These are phyloP conservation scores for Ornithoptera alexandrae DNA, from an alignment of 2,888 invertebrate genomes.

Conservation along the genomic window DNA sequence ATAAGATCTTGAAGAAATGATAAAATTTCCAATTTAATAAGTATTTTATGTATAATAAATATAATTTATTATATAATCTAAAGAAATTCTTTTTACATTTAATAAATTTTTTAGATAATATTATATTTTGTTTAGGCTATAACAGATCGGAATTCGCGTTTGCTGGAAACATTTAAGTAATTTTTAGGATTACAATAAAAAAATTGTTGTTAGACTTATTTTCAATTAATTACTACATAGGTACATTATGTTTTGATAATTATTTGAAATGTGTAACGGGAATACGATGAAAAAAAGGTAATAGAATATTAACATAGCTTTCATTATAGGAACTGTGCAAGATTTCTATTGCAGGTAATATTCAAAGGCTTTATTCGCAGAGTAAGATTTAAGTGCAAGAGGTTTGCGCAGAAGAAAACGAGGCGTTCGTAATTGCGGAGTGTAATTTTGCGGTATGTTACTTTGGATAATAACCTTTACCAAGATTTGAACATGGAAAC, in stretches of 20 bases:
- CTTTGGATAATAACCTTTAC: conserved; percentile 53
- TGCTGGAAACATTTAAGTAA: too few species aligned
- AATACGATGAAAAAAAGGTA: background rate
- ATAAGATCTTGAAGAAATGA: too few species aligned
- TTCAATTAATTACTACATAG: background rate
- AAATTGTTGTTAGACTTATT: background rate
- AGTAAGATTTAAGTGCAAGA: conserved; percentile 47
- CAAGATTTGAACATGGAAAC: conserved; percentile 46
- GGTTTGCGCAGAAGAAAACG: conserved; percentile 44
- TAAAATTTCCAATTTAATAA: too few species aligned
- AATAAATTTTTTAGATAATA: too few species aligned
- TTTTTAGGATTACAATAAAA: too few species aligned
- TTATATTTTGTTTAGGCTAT: too few species aligned
- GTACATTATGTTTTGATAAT: background rate
- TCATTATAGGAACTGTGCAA: conserved; percentile 7
- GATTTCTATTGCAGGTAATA: conserved; percentile 31
- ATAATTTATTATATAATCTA: too few species aligned
- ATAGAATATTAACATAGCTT: conserved; percentile 4
- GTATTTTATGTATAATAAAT: too few species aligned
- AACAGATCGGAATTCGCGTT: too few species aligned
- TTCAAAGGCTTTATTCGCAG: conserved; percentile 42
- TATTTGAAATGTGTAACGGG: background rate
- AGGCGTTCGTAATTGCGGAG: conserved; percentile 49
- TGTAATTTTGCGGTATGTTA: conserved; percentile 52
- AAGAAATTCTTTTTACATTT: too few species aligned